These are phyloP conservation scores for Anthoscopus minutus DNA, from an alignment of 2,113 vertebrate genomes.

Conservation along the genomic window DNA sequence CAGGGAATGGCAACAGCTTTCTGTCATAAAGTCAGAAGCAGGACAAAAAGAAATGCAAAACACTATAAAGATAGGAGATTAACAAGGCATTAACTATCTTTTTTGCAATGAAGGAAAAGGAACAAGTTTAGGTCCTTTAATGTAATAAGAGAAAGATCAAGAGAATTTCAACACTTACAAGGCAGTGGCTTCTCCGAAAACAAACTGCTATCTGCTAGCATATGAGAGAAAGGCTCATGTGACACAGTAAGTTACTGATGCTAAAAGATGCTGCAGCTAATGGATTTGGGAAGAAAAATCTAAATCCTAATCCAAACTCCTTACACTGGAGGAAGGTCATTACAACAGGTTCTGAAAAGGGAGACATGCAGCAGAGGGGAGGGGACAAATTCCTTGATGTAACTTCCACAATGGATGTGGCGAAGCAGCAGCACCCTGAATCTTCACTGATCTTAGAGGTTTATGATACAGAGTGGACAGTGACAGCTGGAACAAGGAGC, in stretches of 20 bases:
- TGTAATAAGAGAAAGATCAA: neutral
- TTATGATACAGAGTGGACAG: neutral
- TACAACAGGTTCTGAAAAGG: neutral
- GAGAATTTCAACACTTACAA: neutral
- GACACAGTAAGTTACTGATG: neutral
- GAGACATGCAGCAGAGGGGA: fast-evolving
- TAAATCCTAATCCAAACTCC: neutral
- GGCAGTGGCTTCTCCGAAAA: neutral
- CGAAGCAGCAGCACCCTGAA: neutral
- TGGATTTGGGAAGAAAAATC: neutral
- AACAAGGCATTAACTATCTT: neutral
- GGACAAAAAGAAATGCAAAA: neutral
- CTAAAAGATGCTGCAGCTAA: neutral
- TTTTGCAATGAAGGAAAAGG: neutral
- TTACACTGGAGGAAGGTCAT: neutral
- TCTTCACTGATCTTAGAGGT: neutral
- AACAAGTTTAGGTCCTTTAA: neutral
- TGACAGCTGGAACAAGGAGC: neutral
- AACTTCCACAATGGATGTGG: neutral
- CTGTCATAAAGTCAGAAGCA: neutral
- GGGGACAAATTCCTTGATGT: neutral
- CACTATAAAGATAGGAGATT: neutral
- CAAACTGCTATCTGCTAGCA: neutral
- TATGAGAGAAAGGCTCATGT: neutral
- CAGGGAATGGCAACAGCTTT: neutral